Evolutionary conservation across 2,797 vertebrate species (phyloP), one percentile per base, ranked within the genome.

Genomic region (Meda fulgida): DNA sequence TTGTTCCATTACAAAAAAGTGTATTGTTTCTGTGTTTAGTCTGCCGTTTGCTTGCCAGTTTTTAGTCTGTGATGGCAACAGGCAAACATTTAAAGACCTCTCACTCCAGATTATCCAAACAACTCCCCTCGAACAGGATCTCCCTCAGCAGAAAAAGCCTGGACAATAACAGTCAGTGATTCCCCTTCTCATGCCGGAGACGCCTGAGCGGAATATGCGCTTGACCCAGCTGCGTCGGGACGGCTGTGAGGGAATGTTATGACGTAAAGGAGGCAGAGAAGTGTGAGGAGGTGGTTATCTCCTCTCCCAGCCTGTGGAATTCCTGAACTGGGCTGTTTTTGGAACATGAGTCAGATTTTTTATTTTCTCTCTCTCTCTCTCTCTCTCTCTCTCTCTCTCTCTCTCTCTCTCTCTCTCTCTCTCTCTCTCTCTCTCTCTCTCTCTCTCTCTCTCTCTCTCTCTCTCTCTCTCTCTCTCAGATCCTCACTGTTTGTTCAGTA

Each of bases 271-370:
- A 90, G 83, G 58, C 14, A 23, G 1, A 90, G 88, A 91, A 86
- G 75, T 38, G 83, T 53, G 83, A n/a, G 7, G 84, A 89, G 88
- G 90, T 87, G 85, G 91, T 92, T 94, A 93, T 94, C 92, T 93
- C 90, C 86, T 87, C 89, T 85, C 53, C 86, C 85, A 89, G 86
- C 85, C 87, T 90, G 89, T 92, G 91, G 90, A 92, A 95, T 95
- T 94, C 93, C 91, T 91, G 89, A 89, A 89, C 81, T 90, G 21
- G 88, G 92, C 92, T 92, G 93, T 94, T 95, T 94, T 93, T 91
- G 92, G 93, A 95, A 93, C 87, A 91, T 89, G 84, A 92, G 92
- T 83, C 85, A 51, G 46, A 88, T 89, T 90, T 92, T 88, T 60
- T 85, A n/a, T n/a, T n/a, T n/a, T 31, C 31, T 31, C 88, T 89